Base-by-base conservation (phyloP, 2,797 vertebrate genomes). In the Poecilia gillii region DNA sequence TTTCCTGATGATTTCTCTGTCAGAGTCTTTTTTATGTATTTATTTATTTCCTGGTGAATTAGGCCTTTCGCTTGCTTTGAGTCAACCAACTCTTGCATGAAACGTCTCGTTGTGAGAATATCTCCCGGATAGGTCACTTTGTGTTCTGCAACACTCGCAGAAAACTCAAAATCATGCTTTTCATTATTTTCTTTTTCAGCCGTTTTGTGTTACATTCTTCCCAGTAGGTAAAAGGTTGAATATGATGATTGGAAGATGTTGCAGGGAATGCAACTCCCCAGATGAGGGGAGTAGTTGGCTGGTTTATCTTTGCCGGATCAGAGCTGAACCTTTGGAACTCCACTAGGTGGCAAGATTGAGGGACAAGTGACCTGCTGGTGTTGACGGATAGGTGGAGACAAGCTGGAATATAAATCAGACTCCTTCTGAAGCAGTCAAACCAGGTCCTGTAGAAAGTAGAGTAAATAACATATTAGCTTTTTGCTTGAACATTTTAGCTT, bases 251-350 rank as follows among this genome's bases (percentile, higher is more conserved):
- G 68, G 62, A 47, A 76, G 79, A 62, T 53, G 79, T 68, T 96
- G 93, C 91, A 94, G 88, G 95, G 94, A 71, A 85, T 43, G 12
- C 86, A 92, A 79, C 92, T 93, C 79, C 91, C 93, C 93, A 97
- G 93, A 0, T 43, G 90, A 83, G 94, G 93, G 92, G 96, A 90
- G 86, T 90, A 90, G 86, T 95, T 95, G 80, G 90, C 92, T 81
- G 95, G 86, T 95, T 95, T 81, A 93, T 93, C 59, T 51, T 91
- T 45, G 18, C 89, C 81, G 95, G 80, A 36, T 72, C 31, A 12
- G 73, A 88, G 76, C 82, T 83, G 51, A 94, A 93, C 76, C 82
- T 84, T 71, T 87, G 88, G 74, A 96, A 81, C 16, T 91, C 90
- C 79, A 90, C 93, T 86, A 93, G 91, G 83, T 81, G 90, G 85